Evolutionary conservation across 2,797 vertebrate genomes (phyloP).

Genomic region (Tokudaia muenninki): DNA sequence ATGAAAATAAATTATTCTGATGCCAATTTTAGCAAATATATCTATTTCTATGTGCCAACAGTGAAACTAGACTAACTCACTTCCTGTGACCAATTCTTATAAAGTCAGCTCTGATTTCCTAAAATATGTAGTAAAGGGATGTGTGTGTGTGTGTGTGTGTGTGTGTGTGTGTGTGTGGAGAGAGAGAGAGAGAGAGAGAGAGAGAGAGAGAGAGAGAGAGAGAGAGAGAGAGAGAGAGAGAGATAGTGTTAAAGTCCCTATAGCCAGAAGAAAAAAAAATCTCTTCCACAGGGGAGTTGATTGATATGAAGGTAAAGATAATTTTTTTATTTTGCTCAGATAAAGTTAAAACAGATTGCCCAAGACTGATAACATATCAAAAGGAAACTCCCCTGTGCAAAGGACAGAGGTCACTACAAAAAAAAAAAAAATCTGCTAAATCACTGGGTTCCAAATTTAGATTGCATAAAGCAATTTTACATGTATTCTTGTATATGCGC

Average conservation of each 20-base stretch:
- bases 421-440: conserved; percentile 57
- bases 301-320: conserved; percentile 69
- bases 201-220: neutral
- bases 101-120: conserved; percentile 9
- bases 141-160: too few relatives aligned
- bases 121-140: neutral
- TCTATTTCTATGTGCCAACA: conserved; percentile 16
- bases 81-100: conserved; percentile 16
- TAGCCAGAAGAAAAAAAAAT: conserved; percentile 54
- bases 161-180: too few relatives aligned
- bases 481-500: neutral
- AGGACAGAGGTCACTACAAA: conserved; percentile 17
- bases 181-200: too few relatives aligned
- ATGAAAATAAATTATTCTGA: conserved; percentile 61
- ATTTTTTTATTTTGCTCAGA: conserved; percentile 69
- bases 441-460: conserved; percentile 25
- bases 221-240: too few relatives aligned
- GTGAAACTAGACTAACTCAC: neutral
- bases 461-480: neutral
- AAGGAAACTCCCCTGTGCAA: conserved; percentile 27
- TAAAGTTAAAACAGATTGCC: conserved; percentile 70
- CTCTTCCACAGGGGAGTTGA: conserved; percentile 56
- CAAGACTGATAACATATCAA: conserved; percentile 58
- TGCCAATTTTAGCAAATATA: conserved; percentile 16
- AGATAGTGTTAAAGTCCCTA: neutral